A percentile compares a stretch with the other conserved stretches of the same genome.
phyloP scores from a whole-genome alignment of 2,888 invertebrate species.

The Melanchra persicariae region DNA sequence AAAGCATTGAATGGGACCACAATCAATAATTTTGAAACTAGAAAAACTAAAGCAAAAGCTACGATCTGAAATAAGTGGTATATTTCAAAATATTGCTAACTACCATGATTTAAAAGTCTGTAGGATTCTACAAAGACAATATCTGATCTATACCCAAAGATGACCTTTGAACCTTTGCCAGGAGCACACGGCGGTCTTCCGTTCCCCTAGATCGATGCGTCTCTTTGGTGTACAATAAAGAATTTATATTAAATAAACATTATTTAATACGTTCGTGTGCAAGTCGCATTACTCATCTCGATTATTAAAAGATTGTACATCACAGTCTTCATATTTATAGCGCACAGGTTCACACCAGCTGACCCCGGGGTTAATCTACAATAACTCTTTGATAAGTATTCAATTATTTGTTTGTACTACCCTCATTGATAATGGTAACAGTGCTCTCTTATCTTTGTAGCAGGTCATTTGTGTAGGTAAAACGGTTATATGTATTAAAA shows the following conservation, averaged over 20 bases:
- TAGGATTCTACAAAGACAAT: no score
- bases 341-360: conserved; percentile 18
- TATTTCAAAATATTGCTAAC: background rate
- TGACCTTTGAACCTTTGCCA: background rate
- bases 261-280: conserved; percentile 7
- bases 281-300: conserved; percentile 14
- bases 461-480: conserved; percentile 30
- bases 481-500: conserved; percentile 23
- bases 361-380: conserved; percentile 58
- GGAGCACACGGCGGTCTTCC: background rate
- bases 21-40: background rate
- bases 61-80: background rate
- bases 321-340: conserved; percentile 48
- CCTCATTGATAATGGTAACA: conserved; percentile 31
- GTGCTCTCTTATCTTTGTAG: conserved; percentile 29
- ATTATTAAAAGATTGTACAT: conserved; percentile 25
- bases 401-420: conserved; percentile 58
- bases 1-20: no score
- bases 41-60: background rate
- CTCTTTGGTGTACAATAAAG: no score
- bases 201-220: background rate
- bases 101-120: background rate
- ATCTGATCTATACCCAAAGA: background rate
- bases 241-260: conserved; percentile 5
- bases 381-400: conserved; percentile 59